phyloP scores from a whole-genome alignment of 2,113 vertebrate species.

The Hyla sarda region DNA sequence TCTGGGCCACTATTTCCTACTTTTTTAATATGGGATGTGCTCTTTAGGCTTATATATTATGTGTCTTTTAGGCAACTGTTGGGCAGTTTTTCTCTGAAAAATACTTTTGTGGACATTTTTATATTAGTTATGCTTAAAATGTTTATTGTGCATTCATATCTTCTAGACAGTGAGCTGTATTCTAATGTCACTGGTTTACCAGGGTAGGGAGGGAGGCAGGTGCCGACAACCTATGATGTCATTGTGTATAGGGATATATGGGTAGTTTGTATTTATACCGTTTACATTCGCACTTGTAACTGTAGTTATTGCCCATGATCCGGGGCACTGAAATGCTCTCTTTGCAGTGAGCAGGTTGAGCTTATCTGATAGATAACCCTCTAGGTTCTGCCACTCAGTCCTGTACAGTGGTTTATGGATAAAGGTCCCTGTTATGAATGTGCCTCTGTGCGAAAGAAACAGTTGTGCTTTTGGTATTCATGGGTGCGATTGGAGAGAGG shows the following conservation, averaged over 20 bases:
- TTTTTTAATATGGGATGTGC: background rate
- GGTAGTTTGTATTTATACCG: background rate
- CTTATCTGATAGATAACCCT: background rate
- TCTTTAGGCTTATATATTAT: background rate
- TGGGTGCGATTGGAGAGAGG: constrained; percentile 19
- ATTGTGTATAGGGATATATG: background rate
- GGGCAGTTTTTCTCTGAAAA: background rate
- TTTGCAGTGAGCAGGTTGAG: background rate
- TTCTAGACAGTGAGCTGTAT: background rate
- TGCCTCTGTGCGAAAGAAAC: background rate
- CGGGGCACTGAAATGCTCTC: background rate
- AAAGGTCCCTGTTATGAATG: background rate
- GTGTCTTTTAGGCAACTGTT: background rate
- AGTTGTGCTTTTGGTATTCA: constrained; percentile 2
- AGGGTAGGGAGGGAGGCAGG: background rate
- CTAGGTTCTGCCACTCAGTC: background rate
- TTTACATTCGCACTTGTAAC: background rate
- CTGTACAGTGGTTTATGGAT: background rate
- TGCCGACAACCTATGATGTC: background rate
- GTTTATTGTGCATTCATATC: background rate
- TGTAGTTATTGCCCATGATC: background rate
- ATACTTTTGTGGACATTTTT: background rate
- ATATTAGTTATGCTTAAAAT: background rate
- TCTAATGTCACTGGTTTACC: background rate
- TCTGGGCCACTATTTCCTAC: too few relatives aligned